Base-by-base conservation (phyloP, 2,888 invertebrate genomes). In the Acronicta psi region DNA sequence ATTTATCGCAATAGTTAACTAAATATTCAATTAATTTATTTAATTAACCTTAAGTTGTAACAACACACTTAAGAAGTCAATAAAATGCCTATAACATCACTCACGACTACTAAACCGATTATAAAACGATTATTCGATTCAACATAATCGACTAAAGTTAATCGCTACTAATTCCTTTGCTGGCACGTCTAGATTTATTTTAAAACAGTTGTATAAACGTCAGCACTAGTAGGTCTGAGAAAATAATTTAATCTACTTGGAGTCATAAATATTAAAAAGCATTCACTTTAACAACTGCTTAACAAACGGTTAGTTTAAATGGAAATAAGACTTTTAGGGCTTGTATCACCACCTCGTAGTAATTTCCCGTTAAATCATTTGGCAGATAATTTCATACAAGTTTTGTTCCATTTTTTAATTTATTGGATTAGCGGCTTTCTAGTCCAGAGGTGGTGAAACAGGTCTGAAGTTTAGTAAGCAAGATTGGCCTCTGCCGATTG, bases 241-340 rank as follows among this genome's bases (percentile, higher is more conserved):
- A 81, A 84, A 89, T 89, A 88, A 87, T 87, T 87, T 86, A 83
- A 87, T 83, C 83, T 76, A 79, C 79, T 73, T 68, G 55, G 40
- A 79, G 81, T 79, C 81, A 79, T 89, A 88, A 88, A 87, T 87
- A 86, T 84, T 80, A 77, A 72, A 84, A 84, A 80, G 73, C 80
- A 81, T 81, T 83, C 82, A 75, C 77, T 81, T 82, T 77, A 80
- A 82, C 81, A 80, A 77, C 79, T 82, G 73, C 75, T 77, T 29
- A 47, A 25, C 23, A 57, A 65, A 59, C 29, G 47, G 46, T 38
- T 50, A n/a, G 40, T 49, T 49, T 42, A 38, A 58, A 53, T 42
- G 18, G 51, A 40, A 42, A 7, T 34, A 14, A 49, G 34, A 34
- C 31, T 62, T 36, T 50, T 41, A 31, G n/a, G n/a, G n/a, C n/a